Conservation (phyloP, 2,113 vertebrate species). For the Gymnarchus niloticus region DNA sequence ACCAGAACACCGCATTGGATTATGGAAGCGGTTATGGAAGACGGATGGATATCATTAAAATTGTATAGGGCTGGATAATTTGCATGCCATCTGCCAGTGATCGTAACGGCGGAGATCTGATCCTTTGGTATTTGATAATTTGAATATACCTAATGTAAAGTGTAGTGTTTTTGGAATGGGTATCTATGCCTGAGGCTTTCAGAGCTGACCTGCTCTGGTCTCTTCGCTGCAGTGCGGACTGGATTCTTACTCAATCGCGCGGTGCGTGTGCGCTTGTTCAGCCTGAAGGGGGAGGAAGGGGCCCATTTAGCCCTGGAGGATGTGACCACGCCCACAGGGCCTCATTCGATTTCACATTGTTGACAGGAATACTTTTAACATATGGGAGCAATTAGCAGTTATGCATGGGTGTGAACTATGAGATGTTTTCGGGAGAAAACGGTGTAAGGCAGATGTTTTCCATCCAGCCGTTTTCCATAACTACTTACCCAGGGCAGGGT, state of each 20-base stretch:
- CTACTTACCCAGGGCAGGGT: not conserved
- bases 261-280: not conserved
- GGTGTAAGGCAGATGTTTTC: not conserved
- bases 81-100: not conserved
- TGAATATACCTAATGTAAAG: not conserved
- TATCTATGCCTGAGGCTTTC: not conserved
- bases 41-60: not conserved
- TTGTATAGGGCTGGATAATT: conserved; percentile 9
- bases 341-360: not conserved
- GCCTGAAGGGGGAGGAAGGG: not conserved
- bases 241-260: not conserved
- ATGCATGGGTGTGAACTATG: conserved; percentile 3
- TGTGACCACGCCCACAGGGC: not conserved
- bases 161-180: not conserved
- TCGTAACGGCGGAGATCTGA: not conserved
- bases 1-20: not conserved
- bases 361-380: conserved; percentile 2
- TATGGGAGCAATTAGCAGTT: conserved; percentile 11
- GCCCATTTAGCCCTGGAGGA: not conserved
- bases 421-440: not conserved
- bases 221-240: not conserved
- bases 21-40: not conserved
- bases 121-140: not conserved
- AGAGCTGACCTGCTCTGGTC: not conserved
- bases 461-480: not conserved